Evolutionary conservation across 2,888 invertebrate genomes (phyloP), one percentile per base, ranked within the genome.

Genomic region (Drosophila pseudotakahashii): DNA sequence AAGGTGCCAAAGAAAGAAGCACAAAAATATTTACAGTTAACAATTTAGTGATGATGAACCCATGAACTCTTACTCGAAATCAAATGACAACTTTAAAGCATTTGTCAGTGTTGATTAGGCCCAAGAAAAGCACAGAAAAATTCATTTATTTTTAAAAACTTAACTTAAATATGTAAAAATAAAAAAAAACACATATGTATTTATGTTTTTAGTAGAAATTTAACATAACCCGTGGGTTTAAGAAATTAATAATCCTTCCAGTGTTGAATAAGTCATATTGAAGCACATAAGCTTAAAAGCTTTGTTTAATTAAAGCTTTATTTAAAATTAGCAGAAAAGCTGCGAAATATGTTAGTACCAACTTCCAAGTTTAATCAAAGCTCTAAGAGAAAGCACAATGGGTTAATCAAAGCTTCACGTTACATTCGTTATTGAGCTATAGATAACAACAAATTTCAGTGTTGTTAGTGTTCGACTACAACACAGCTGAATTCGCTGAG

Each of bases 321-420:
- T 26, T 26, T 37, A 3, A 52, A 52, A 53, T 53, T 57, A 26
- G 3, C 26, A 16, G 9, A 14, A 57, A 57, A 57, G 57, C 50
- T 57, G 16, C 2, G 2, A 13, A 11, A 10, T 0, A 50, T 36
- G 19, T 50, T 50, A 39, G 10, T 7, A 7, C 1, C 58, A 53
- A 30, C 39, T 58, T 58, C 32, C 54, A 54, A 59, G 53, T 32
- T 58, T 41, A 41, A 41, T 41, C 32, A 10, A 41, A 41, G 19
- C 41, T n/a, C 9, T 2, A 13, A n/a, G n/a, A 23, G 54, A 53
- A 54, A 59, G 59, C 55, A 32, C 14, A 59, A 30, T 30, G 30
- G 7, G 30, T 7, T 30, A 30, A 32, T n/a, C 19, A 59, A 59
- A 59, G 58, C 53, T 39, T 23, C 23, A 13, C 7, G 53, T 11